Evolutionary conservation across 2,888 invertebrate genomes (phyloP).

Genomic region (Apotomis capreana): DNA sequence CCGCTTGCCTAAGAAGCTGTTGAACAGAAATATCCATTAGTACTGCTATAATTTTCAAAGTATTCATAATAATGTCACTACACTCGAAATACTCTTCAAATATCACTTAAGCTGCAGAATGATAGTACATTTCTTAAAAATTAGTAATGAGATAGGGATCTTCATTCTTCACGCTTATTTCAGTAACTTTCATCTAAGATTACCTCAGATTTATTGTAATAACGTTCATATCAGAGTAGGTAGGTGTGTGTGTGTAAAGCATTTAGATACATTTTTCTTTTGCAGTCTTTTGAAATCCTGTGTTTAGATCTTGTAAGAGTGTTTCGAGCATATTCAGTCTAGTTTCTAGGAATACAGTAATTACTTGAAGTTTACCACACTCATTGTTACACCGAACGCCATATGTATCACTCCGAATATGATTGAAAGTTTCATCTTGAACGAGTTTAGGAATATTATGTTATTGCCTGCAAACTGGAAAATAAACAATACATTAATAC

Average conservation of each 20-base stretch:
- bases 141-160: too few relatives aligned
- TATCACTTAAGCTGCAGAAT: neutral
- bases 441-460: conserved; percentile 88
- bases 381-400: conserved; percentile 88
- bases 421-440: conserved; percentile 90
- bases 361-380: conserved; percentile 84
- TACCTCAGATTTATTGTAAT: too few relatives aligned
- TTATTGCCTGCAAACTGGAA: conserved; percentile 85
- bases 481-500: conserved; percentile 40
- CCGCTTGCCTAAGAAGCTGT: conserved; percentile 77
- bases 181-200: too few relatives aligned
- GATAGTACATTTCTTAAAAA: too few relatives aligned
- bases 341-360: conserved; percentile 81
- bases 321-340: conserved; percentile 56
- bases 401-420: conserved; percentile 89
- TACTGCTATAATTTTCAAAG: conserved; percentile 18
- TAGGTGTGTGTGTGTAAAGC: too few relatives aligned
- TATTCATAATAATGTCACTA: conserved; percentile 25
- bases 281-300: conserved; percentile 19
- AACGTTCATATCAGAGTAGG: too few relatives aligned
- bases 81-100: conserved; percentile 16
- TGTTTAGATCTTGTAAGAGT: conserved; percentile 41
- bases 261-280: neutral
- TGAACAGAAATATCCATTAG: conserved; percentile 46
- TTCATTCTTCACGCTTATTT: too few relatives aligned